These are phyloP conservation scores for Eidolon helvum DNA, from an alignment of 2,113 vertebrate genomes.

Conservation along the genomic window DNA sequence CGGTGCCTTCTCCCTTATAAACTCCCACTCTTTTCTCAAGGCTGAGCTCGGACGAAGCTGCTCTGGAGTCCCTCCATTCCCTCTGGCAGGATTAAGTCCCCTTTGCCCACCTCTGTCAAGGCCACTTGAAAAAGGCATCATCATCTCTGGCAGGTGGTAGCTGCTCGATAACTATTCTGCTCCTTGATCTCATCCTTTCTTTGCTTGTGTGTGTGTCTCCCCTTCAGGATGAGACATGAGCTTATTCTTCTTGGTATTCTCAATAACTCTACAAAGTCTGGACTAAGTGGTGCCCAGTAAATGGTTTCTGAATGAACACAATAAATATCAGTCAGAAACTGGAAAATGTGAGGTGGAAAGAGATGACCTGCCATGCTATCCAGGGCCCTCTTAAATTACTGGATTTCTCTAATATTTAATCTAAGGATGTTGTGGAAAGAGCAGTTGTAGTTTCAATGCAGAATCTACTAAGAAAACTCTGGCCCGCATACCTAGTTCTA, in stretches of 20 bases:
- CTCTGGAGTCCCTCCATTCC: not conserved
- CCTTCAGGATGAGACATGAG: not conserved
- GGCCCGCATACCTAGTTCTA: not conserved
- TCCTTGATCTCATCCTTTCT: not conserved
- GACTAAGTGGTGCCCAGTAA: not conserved
- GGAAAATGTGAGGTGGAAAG: not conserved
- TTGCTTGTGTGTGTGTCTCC: not conserved
- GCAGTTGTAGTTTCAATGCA: not conserved
- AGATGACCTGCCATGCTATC: not conserved
- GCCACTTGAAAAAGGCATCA: not conserved
- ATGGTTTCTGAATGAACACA: constrained; percentile 5
- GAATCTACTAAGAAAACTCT: not conserved
- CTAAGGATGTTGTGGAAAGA: not conserved
- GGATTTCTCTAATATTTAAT: not conserved
- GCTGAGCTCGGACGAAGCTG: not conserved
- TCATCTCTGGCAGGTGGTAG: not conserved
- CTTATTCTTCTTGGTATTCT: not conserved
- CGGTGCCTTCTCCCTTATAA: not conserved
- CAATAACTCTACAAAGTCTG: not conserved
- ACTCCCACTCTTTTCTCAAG: not conserved
- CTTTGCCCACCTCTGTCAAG: not conserved
- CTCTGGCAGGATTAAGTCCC: not conserved
- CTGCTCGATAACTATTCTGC: not conserved
- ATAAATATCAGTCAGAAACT: not conserved
- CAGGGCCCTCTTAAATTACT: not conserved